A percentile compares a stretch with the other conserved stretches of the same genome.
phyloP scores from a whole-genome alignment of 1,140 invertebrate genomes.

The Diabrotica undecimpunctata region DNA sequence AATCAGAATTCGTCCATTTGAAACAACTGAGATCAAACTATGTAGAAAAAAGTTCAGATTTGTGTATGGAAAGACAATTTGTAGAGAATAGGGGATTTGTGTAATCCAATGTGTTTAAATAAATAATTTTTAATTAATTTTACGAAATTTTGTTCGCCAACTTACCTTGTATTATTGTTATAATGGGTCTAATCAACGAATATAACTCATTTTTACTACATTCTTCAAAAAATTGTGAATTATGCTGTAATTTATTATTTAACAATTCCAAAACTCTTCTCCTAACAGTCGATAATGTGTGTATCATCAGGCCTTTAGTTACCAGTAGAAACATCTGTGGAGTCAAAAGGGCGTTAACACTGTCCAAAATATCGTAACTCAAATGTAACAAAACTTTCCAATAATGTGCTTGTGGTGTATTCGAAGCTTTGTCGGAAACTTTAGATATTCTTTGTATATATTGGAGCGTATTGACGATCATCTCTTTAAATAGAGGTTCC shows the following conservation, averaged over 20 bases:
- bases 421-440: slow-evolving; percentile 51
- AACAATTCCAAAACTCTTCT: slow-evolving; percentile 80
- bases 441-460: slow-evolving; percentile 63
- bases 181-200: slow-evolving; percentile 58
- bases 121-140: no score
- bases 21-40: no score
- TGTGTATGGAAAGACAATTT: no score
- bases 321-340: slow-evolving; percentile 73
- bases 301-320: slow-evolving; percentile 64
- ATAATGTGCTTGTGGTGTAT: slow-evolving; percentile 64
- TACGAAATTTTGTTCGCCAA: background rate
- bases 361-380: slow-evolving; percentile 72
- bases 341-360: slow-evolving; percentile 73
- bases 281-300: slow-evolving; percentile 65
- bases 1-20: no score
- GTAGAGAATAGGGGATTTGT: no score
- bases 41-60: no score
- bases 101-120: no score
- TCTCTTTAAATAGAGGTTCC: slow-evolving; percentile 59
- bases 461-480: slow-evolving; percentile 65
- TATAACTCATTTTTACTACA: slow-evolving; percentile 51
- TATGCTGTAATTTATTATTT: slow-evolving; percentile 71
- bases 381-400: slow-evolving; percentile 76
- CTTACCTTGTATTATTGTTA: slow-evolving; percentile 55
- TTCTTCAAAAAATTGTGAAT: slow-evolving; percentile 57